Evolutionary conservation across 1,140 invertebrate genomes (phyloP).

Genomic region (Trachelipus rathkii): DNA sequence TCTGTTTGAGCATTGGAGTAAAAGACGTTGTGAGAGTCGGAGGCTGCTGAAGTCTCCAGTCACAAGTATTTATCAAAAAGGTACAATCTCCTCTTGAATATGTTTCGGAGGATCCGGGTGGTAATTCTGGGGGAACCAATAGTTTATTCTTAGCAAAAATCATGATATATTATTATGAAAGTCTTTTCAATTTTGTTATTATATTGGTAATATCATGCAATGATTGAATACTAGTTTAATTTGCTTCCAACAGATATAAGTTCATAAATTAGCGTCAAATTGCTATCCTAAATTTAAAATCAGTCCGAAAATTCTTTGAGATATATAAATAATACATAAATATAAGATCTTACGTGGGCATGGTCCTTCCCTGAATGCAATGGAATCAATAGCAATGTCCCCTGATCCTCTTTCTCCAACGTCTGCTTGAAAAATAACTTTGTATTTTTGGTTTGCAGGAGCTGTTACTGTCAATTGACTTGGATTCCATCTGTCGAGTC

Average conservation of each 20-base stretch:
- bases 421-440: background rate
- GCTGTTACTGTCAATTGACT: background rate
- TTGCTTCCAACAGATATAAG: no score
- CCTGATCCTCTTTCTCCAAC: background rate
- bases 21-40: background rate
- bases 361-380: background rate
- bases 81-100: background rate
- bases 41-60: background rate
- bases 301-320: no score
- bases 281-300: no score
- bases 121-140: background rate
- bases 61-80: slow-evolving; percentile 3
- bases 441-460: background rate
- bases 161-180: no score
- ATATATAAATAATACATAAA: background rate
- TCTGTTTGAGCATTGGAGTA: background rate
- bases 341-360: background rate
- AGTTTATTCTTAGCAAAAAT: no score
- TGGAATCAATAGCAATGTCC: background rate
- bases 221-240: no score
- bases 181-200: no score
- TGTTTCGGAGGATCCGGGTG: background rate
- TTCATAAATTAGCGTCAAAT: no score
- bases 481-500: background rate
- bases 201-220: no score